Base-by-base conservation (phyloP, 2,113 vertebrate genomes). In the Barbus barbus region DNA sequence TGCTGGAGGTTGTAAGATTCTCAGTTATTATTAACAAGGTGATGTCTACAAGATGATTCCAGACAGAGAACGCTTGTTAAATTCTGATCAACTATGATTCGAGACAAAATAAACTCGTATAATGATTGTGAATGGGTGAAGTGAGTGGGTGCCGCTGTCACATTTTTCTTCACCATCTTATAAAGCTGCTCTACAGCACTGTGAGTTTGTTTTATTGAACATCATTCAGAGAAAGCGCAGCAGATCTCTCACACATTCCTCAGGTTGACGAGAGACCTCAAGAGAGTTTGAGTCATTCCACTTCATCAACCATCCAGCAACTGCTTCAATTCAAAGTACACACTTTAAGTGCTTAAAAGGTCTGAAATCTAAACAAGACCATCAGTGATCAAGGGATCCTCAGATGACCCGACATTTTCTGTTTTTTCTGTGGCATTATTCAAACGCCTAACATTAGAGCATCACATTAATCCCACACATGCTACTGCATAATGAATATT, bases 341-440 rank as follows among this genome's bases (percentile, higher is more conserved):
- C 71, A 44, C 36, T n/a, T 36, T 36, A 74, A 84, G 83, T 85
- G 86, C 13, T 82, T 81, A 79, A 85, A 83, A 86, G 83, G 79
- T 28, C 73, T 71, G 41, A 79, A 48, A 78, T 72, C 53, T 77
- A 78, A 71, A 82, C 58, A 77, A 69, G 73, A 31, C 28, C 51
- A 84, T 77, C 78, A 48, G 41, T 51, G 81, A 84, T 87, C 85
- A 85, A 88, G 82, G 76, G 31, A 72, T 69, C 67, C 77, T 63
- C 12, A 44, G 18, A 78, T 72, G 16, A 87, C 83, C 61, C 77
- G 31, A 67, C 36, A 58, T 28, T 53, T 67, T n/a, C 22, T 73
- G 31, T 38, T 60, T 38, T 60, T 38, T 78, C 36, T 26, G 36
- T 46, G 38, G 33, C 22, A 44, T 61, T 61, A 44, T 78, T 61